Base-by-base conservation (phyloP, 2,113 vertebrate genomes). In the Paradoxurus hermaphroditus region DNA sequence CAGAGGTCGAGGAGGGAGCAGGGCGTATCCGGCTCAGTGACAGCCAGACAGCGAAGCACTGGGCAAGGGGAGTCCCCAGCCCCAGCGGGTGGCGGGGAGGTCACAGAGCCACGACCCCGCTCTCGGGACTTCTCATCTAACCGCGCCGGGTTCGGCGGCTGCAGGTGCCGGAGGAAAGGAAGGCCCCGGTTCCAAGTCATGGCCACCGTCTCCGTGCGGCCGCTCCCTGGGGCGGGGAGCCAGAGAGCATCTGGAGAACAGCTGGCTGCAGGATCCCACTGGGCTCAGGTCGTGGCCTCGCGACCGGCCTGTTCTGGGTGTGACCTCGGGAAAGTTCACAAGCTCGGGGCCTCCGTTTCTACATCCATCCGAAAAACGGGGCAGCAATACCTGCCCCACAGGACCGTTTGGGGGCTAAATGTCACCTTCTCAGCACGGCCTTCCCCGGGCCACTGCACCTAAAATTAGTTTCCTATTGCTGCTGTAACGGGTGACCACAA, bases 21-120 rank as follows among this genome's bases (percentile, higher is more conserved):
- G 82, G 31, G 0, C 41, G 21, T 16, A 1, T 34, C 1, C 41
- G 27, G 72, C 51, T 68, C 51, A 7, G 3, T 59, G 70, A 85
- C 70, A n/a, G 86, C 67, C 44, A 39, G 46, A 29, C 36, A 85
- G 81, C 39, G 25, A 39, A 59, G 72, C 34, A 27, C 39, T 70
- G 27, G 41, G 25, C 0, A 0, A 0, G 34, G 27, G 3, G 18
- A 8, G 93, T 31, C 6, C 1, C 27, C 72, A n/a, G 0, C 6
- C 39, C 44, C 63, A 7, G 65, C 23, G 1, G 13, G 2, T 16
- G 27, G 77, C 89, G 68, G 49, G 53, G 63, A 63, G n/a, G 21
- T 34, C 36, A 8, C 34, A 44, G 72, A 53, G 34, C 31, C 67
- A n/a, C 9, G 25, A 29, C 0, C 46, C 46, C 36, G 4, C 53